Conservation (phyloP, 2,797 vertebrate species). For the Rhinatrema bivittatum region DNA sequence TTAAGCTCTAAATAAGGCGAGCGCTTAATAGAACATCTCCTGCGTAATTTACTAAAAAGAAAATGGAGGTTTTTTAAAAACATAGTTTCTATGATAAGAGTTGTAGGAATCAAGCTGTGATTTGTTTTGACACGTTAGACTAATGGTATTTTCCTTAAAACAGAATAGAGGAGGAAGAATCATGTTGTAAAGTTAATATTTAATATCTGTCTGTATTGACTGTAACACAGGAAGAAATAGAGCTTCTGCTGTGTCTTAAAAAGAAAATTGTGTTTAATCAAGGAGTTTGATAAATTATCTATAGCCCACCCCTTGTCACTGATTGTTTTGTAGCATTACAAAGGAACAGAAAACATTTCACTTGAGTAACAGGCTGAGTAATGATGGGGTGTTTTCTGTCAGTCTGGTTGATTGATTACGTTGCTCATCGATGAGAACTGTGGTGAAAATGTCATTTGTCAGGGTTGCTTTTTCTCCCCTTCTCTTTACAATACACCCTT, state of each 20-base stretch:
- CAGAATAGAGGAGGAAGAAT: neutral
- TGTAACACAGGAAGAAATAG: constrained; percentile 13
- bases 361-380: constrained; percentile 46
- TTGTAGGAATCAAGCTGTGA: neutral
- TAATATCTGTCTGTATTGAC: constrained; percentile 11
- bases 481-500: constrained; percentile 13
- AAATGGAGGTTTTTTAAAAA: too few species aligned
- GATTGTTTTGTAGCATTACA: constrained; percentile 49
- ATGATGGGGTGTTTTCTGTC: constrained; percentile 49
- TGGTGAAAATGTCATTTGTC: constrained; percentile 53
- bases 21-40: too few species aligned
- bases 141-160: neutral
- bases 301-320: constrained; percentile 55
- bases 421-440: constrained; percentile 46
- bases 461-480: constrained; percentile 17
- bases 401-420: constrained; percentile 59
- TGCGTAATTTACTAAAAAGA: too few species aligned
- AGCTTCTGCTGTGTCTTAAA: constrained; percentile 27
- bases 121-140: constrained; percentile 18
- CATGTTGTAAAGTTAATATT: constrained; percentile 10
- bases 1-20: too few species aligned
- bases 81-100: neutral
- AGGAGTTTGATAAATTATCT: constrained; percentile 61
- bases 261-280: constrained; percentile 39
- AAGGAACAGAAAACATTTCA: constrained; percentile 50